Evolutionary conservation across 1,140 invertebrate genomes (phyloP).

Genomic region (Scylla paramamosain): DNA sequence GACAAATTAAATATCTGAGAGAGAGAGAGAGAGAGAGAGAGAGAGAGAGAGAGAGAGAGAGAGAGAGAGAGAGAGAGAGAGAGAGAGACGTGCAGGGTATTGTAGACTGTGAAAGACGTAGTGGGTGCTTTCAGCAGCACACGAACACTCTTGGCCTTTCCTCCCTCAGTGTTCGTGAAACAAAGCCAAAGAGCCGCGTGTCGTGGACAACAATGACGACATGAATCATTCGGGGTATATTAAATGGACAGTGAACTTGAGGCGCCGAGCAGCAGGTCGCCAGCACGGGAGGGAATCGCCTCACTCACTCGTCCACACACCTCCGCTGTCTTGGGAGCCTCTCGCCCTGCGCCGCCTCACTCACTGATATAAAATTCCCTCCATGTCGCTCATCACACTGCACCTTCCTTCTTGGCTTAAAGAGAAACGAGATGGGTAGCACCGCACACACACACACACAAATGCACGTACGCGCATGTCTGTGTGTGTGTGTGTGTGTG

Average conservation of each 20-base stretch:
- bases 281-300: not conserved
- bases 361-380: not conserved
- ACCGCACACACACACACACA: not conserved
- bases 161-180: not conserved
- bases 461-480: too few relatives aligned
- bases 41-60: not conserved
- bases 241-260: slow-evolving; percentile 10
- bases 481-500: too few relatives aligned
- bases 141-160: not conserved
- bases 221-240: not conserved
- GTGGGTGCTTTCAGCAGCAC: not conserved
- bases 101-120: not conserved
- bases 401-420: not conserved
- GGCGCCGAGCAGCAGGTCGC: not conserved
- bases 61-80: not conserved
- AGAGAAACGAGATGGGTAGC: not conserved
- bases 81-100: not conserved
- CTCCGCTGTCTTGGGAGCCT: not conserved
- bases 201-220: slow-evolving; percentile 11
- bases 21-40: slow-evolving; percentile 5
- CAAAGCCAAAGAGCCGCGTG: not conserved
- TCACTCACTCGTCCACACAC: not conserved
- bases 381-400: not conserved
- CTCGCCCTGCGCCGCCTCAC: not conserved
- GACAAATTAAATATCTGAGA: not conserved